Percentiles rank a stretch among this genome's conserved stretches.
phyloP scores from a whole-genome alignment of 30 jellyfish, hydroid and myxozoan genomes.

The Hydra vulgaris region DNA sequence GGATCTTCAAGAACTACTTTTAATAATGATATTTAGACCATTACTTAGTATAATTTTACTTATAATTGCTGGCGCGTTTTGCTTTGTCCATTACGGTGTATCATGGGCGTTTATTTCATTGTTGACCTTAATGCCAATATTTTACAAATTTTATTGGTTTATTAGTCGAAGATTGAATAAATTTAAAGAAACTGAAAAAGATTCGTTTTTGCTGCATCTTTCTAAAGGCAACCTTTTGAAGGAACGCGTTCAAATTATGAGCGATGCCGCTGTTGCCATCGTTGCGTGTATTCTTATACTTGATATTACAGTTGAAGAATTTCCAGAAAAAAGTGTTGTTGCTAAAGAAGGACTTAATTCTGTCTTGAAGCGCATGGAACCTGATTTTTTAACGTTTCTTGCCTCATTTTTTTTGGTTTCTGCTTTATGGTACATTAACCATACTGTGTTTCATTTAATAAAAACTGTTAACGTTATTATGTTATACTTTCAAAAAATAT shows the following conservation, averaged over 20 bases:
- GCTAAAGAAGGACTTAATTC: background rate
- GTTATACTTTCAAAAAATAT: conserved; percentile 19
- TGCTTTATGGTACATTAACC: conserved; percentile 24
- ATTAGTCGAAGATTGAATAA: conserved; percentile 11
- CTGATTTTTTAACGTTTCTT: conserved; percentile 5
- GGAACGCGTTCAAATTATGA: conserved; percentile 27
- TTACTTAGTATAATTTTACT: conserved; percentile 5
- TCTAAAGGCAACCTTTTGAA: conserved; percentile 20
- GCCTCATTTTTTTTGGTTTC: conserved; percentile 8
- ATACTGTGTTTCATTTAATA: conserved; percentile 21
- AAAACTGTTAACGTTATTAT: conserved; percentile 18
- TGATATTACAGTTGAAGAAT: conserved; percentile 28
- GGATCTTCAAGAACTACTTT: background rate
- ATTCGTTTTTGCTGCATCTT: background rate
- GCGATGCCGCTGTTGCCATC: conserved; percentile 40
- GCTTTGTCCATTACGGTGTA: conserved; percentile 1
- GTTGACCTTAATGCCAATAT: conserved; percentile 12
- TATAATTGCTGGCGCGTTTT: conserved; percentile 9
- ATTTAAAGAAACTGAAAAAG: conserved; percentile 1
- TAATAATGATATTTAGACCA: background rate
- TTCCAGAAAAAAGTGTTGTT: background rate
- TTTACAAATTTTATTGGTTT: conserved; percentile 3
- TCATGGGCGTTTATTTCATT: conserved; percentile 27
- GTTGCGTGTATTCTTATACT: conserved; percentile 26
- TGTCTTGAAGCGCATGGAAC: conserved; percentile 4